These are phyloP conservation scores for Wiebesia pumilae DNA, from an alignment of 1,140 invertebrate genomes.

Conservation along the genomic window DNA sequence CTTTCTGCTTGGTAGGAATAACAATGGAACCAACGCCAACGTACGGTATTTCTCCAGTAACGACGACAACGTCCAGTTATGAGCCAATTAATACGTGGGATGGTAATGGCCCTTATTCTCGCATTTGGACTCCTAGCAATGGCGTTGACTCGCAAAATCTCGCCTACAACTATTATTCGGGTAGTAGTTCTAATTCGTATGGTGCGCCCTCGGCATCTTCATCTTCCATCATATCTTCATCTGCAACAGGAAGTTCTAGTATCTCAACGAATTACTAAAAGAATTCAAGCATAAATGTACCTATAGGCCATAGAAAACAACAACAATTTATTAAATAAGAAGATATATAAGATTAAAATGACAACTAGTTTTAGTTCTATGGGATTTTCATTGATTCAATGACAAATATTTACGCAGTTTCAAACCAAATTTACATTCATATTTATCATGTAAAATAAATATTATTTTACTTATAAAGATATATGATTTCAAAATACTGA, in stretches of 20 bases:
- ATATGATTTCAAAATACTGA: no score
- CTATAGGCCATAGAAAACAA: not conserved
- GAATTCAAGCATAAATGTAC: no score
- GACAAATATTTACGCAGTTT: no score
- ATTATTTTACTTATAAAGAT: no score
- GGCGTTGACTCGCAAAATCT: conserved; percentile 78
- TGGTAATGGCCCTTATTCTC: conserved; percentile 82
- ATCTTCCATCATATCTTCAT: conserved; percentile 71
- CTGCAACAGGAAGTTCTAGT: conserved; percentile 32
- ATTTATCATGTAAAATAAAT: not conserved
- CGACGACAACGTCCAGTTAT: conserved; percentile 77
- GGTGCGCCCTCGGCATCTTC: conserved; percentile 72
- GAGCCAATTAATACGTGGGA: conserved; percentile 78
- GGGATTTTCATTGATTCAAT: not conserved
- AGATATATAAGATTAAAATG: not conserved
- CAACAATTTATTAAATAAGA: not conserved
- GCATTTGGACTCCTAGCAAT: conserved; percentile 81
- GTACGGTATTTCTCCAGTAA: conserved; percentile 78
- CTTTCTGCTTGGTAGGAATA: conserved; percentile 76
- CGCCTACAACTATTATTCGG: conserved; percentile 86
- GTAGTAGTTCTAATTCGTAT: conserved; percentile 68
- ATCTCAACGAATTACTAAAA: conserved; percentile 41
- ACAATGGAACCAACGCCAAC: conserved; percentile 81
- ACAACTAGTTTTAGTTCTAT: not conserved
- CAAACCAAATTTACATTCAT: not conserved